Conservation (phyloP, 2,113 vertebrate genomes). For the Opisthocomus hoazin region DNA sequence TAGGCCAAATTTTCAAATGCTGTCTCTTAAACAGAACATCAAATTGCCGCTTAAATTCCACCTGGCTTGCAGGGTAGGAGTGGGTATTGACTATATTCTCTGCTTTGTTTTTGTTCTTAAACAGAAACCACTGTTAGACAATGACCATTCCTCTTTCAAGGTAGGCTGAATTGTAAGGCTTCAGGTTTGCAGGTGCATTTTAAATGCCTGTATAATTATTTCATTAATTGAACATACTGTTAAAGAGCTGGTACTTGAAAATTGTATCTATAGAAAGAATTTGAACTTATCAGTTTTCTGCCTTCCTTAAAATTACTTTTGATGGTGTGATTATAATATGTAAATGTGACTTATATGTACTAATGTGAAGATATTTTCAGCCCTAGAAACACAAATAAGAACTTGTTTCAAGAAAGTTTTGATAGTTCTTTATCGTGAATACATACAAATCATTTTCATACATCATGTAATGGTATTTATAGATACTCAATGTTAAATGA, state of each 20-base stretch:
- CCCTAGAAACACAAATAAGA: slow-evolving; percentile 1
- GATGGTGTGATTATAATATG: not conserved
- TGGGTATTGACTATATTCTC: slow-evolving; percentile 64
- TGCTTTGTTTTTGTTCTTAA: slow-evolving; percentile 62
- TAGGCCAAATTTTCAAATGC: slow-evolving; percentile 61
- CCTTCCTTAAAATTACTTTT: slow-evolving; percentile 2
- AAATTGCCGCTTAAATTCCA: slow-evolving; percentile 49
- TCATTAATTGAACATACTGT: slow-evolving; percentile 35
- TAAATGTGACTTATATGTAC: slow-evolving; percentile 13
- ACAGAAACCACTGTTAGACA: slow-evolving; percentile 61
- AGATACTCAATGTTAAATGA: not conserved
- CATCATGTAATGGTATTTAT: not conserved
- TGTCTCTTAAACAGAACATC: slow-evolving; percentile 55
- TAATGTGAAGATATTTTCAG: slow-evolving; percentile 1
- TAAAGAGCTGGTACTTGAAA: slow-evolving; percentile 66
- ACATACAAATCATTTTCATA: not conserved
- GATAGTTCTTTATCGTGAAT: not conserved
- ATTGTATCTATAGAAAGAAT: slow-evolving; percentile 13
- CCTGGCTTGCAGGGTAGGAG: slow-evolving; percentile 58
- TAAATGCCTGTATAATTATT: slow-evolving; percentile 41
- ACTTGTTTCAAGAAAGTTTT: not conserved
- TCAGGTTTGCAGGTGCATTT: slow-evolving; percentile 43
- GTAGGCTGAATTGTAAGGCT: slow-evolving; percentile 66
- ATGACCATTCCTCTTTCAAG: slow-evolving; percentile 63
- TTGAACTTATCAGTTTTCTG: not conserved